Conservation (phyloP, 2,113 vertebrate species). For the Chauna torquata region DNA sequence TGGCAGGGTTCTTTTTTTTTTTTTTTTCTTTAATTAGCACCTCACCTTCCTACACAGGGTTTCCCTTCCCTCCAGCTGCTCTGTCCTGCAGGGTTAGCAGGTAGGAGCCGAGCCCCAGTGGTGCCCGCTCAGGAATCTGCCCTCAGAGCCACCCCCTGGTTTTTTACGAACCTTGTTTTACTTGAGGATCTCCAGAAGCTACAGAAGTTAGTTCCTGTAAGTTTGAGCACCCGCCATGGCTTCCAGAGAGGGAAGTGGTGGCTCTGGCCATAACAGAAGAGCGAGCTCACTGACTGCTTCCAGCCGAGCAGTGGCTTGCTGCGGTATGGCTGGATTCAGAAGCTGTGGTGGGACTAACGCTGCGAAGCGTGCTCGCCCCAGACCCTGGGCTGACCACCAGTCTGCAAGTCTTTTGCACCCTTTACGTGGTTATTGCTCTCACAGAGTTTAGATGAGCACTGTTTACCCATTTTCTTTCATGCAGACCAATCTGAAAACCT, state of each 20-base stretch:
- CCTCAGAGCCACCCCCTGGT: background rate
- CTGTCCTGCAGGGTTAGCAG: background rate
- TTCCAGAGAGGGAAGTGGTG: background rate
- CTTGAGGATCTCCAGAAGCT: background rate
- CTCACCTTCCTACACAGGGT: background rate
- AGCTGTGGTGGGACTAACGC: rapidly evolving
- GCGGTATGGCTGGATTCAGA: background rate
- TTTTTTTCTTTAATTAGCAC: background rate
- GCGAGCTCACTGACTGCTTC: background rate
- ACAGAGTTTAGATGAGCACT: background rate
- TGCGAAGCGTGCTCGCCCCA: background rate
- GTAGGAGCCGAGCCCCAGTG: background rate
- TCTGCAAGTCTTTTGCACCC: background rate
- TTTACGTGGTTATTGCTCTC: background rate
- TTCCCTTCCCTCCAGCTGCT: background rate
- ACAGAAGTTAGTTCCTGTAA: background rate
- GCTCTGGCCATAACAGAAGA: background rate
- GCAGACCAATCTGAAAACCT: background rate
- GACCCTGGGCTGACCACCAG: rapidly evolving
- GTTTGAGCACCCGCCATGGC: rapidly evolving
- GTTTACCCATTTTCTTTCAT: background rate
- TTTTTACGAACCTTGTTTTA: background rate
- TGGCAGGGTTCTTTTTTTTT: background rate
- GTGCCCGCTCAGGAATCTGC: background rate
- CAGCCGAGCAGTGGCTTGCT: rapidly evolving